Evolutionary conservation across 2,113 vertebrate species (phyloP), one percentile per base, ranked within the genome.

Genomic region (Vidua chalybeata): DNA sequence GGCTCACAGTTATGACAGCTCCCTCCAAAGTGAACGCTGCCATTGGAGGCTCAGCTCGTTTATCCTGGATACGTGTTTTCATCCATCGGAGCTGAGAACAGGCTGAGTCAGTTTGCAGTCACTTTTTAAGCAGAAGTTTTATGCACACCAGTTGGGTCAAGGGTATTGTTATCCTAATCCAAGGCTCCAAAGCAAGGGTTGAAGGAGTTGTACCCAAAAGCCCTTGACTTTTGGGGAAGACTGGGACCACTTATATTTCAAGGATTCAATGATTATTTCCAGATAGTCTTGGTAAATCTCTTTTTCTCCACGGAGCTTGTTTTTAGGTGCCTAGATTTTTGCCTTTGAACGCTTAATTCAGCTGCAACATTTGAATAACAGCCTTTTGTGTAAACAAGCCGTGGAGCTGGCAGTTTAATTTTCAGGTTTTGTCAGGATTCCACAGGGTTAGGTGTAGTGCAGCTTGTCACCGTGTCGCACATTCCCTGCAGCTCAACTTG

Each of bases 1-100:
- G 82, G 39, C 63, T 76, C 78, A 39, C 94, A 78, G 93, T 89
- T 93, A 13, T 90, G 95, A 94, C 87, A 92, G 85, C 84, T 93
- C 86, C 72, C 48, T 91, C 82, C 79, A 66, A 56, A 96, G 69
- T 18, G 83, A 92, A 14, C 35, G 3, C 37, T 82, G 45, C 56
- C n/a, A 39, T 1, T 33, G 88, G 15, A 75, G 64, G 56, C 83
- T 15, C 59, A 54, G 61, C 85, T 93, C 10, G 1, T 93, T 92
- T 61, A 78, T 63, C 82, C 76, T 35, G 41, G 19, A 6, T 86
- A 1, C 4, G 1, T 41, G 54, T 45, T 51, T 74, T 20, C 64
- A 37, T 74, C 28, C 7, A 28, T 1, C 4, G 14, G 39, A 84
- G 49, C 59, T 41, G 76, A 78, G 79, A 93, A 81, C 52, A 63